These are phyloP conservation scores for Meloidogyne chitwoodi DNA, from an alignment of 1,140 invertebrate species.

Conservation along the genomic window DNA sequence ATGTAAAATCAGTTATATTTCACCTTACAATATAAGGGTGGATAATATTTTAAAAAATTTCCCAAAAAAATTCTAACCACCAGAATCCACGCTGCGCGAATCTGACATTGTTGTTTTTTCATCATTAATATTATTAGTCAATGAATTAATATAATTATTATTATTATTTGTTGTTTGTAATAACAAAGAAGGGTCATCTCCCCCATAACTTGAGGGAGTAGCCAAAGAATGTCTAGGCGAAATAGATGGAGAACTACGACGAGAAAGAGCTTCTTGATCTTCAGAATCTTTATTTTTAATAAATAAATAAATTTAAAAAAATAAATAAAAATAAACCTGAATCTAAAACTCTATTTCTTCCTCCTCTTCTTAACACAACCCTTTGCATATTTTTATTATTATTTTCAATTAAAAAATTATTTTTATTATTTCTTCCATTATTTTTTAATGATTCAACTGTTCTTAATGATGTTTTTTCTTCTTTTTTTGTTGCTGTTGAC, in stretches of 20 bases:
- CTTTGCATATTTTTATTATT: constrained; percentile 32
- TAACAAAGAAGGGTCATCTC: constrained; percentile 46
- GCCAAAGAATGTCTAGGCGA: constrained; percentile 56
- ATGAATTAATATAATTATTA: not conserved
- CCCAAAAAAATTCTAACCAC: constrained; percentile 38
- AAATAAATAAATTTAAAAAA: not conserved
- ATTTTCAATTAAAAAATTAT: not conserved
- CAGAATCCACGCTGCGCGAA: constrained; percentile 51
- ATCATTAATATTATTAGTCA: constrained; percentile 18
- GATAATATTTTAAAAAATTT: not conserved
- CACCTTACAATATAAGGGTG: too few species aligned
- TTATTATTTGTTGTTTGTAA: not conserved
- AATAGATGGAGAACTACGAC: constrained; percentile 55
- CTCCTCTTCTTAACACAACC: constrained; percentile 36
- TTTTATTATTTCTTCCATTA: not conserved
- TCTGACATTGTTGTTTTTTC: constrained; percentile 24
- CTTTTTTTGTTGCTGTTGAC: not conserved
- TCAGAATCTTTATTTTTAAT: constrained; percentile 14
- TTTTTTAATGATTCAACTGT: not conserved
- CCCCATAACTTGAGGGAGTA: constrained; percentile 55
- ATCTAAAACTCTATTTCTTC: constrained; percentile 37
- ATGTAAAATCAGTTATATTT: too few species aligned
- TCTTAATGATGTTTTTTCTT: not conserved
- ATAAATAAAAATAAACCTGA: not conserved
- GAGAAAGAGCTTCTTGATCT: constrained; percentile 46